Evolutionary conservation across 2,797 vertebrate genomes (phyloP).

Genomic region (Enteromius paludinosus): DNA sequence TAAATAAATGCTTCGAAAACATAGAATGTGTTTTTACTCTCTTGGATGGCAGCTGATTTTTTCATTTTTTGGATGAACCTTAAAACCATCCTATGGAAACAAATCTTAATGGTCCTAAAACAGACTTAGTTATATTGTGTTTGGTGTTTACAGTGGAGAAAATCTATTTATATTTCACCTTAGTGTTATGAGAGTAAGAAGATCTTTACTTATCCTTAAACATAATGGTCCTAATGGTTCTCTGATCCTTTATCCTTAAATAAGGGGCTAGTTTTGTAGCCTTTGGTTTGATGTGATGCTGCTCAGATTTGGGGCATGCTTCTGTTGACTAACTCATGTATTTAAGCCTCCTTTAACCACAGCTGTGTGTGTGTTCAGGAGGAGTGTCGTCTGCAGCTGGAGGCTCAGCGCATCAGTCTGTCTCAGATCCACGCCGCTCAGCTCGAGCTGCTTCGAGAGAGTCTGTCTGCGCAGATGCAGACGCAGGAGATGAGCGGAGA

Average conservation of each 20-base stretch:
- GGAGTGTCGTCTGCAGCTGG: slow-evolving; percentile 88
- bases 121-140: not conserved
- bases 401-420: slow-evolving; percentile 93
- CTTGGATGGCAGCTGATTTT: not conserved
- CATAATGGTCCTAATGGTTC: not conserved
- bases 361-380: slow-evolving; percentile 69
- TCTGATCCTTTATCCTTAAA: not conserved
- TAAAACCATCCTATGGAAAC: not conserved
- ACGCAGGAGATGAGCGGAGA: slow-evolving; percentile 56
- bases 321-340: not conserved
- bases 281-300: not conserved
- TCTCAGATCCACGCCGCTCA: slow-evolving; percentile 91
- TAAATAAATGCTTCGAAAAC: not conserved
- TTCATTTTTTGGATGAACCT: too few species aligned
- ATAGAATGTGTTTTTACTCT: not conserved
- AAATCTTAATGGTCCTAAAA: not conserved
- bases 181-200: not conserved
- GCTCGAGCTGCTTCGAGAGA: slow-evolving; percentile 84
- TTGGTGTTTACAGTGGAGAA: not conserved
- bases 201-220: not conserved
- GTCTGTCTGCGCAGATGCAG: slow-evolving; percentile 80
- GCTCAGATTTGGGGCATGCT: not conserved
- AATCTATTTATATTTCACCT: not conserved
- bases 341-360: not conserved
- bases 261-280: not conserved